Evolutionary conservation across 1,140 invertebrate genomes (phyloP).

Genomic region (Leptonema lineaticorne): DNA sequence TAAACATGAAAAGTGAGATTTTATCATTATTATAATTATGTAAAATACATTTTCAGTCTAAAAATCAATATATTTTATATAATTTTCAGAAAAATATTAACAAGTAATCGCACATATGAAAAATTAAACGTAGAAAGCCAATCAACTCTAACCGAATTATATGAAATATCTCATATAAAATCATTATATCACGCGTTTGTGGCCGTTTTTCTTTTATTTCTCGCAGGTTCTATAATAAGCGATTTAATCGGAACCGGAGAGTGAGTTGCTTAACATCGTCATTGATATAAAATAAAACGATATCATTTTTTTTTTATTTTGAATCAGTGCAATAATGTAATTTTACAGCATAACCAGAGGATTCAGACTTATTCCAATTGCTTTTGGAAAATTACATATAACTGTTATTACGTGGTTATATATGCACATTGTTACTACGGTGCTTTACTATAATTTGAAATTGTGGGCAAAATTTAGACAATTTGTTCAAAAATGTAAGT

Average conservation of each 20-base stretch:
- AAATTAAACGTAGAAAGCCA: too few species aligned
- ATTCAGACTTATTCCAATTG: constrained; percentile 49
- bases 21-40: too few species aligned
- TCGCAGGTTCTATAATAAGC: constrained; percentile 69
- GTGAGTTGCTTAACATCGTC: constrained; percentile 55
- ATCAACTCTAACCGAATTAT: constrained; percentile 75
- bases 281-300: neutral
- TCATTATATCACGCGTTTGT: constrained; percentile 84
- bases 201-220: constrained; percentile 73
- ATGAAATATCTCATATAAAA: constrained; percentile 73
- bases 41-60: too few species aligned
- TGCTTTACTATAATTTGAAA: constrained; percentile 43
- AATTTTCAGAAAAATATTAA: too few species aligned
- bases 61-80: too few species aligned
- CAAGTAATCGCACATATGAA: too few species aligned
- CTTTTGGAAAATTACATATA: constrained; percentile 53
- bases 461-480: neutral
- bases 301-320: too few species aligned
- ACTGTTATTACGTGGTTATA: constrained; percentile 53
- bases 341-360: constrained; percentile 52
- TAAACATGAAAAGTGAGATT: too few species aligned
- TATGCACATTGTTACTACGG: constrained; percentile 49
- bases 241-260: constrained; percentile 73
- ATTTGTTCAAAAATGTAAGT: neutral
- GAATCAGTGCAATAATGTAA: neutral